Percentiles rank a stretch among this genome's conserved stretches.
These are phyloP conservation scores for Leucopternis melanops DNA, from an alignment of 2,113 vertebrate genomes.

Conservation along the genomic window DNA sequence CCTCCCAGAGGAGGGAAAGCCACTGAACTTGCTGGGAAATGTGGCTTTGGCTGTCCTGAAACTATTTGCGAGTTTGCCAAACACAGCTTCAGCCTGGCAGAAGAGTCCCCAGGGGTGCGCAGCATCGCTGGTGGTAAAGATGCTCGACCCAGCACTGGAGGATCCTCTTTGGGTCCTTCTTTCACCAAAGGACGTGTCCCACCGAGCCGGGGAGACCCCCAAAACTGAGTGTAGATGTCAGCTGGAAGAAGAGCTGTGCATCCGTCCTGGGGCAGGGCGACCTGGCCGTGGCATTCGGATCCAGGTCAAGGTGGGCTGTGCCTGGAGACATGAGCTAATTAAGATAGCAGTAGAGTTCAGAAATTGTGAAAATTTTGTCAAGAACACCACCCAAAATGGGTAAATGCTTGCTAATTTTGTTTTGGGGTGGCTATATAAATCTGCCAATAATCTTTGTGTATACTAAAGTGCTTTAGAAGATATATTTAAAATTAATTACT, in stretches of 20 bases:
- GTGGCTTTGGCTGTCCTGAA: background rate
- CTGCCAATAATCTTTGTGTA: background rate
- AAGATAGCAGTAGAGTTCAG: background rate
- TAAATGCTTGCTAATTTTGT: background rate
- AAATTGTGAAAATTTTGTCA: background rate
- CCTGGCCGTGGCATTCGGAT: accelerated
- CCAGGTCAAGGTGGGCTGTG: no score
- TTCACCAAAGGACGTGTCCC: background rate
- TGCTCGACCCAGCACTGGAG: accelerated
- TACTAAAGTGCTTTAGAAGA: background rate
- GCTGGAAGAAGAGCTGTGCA: background rate
- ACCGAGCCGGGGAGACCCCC: accelerated
- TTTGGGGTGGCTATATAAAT: background rate
- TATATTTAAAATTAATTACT: background rate
- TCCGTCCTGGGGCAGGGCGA: background rate
- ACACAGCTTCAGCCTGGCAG: background rate
- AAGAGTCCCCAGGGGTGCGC: accelerated
- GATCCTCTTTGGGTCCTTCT: background rate
- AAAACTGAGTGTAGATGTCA: accelerated
- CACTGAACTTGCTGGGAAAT: background rate
- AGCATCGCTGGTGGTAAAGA: background rate
- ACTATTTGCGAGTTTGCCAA: background rate
- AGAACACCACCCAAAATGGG: background rate
- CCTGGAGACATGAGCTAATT: no score
- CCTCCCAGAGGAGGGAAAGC: background rate